Evolutionary conservation across 2,113 vertebrate species (phyloP).

Genomic region (Hirundichthys speculiger): DNA sequence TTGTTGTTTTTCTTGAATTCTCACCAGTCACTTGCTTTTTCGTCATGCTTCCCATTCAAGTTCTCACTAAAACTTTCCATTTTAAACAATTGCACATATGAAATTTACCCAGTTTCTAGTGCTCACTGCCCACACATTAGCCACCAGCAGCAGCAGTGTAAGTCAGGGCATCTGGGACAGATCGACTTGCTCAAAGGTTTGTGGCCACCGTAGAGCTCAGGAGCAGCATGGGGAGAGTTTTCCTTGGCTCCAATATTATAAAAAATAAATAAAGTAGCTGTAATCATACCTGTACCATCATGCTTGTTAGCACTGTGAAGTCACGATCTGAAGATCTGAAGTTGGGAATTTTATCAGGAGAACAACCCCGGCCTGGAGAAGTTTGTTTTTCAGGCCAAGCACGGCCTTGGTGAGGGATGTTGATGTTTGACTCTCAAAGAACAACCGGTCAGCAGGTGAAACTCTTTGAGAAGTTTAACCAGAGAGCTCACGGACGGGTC

Average conservation of each 20-base stretch:
- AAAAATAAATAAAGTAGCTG: conserved; percentile 24
- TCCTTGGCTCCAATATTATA: too few relatives aligned
- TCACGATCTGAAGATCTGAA: too few relatives aligned
- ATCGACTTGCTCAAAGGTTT: conserved; percentile 21
- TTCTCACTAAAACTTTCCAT: conserved; percentile 9
- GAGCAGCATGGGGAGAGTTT: conserved; percentile 31
- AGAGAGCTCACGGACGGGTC: background rate
- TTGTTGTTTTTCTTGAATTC: background rate
- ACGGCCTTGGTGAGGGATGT: background rate
- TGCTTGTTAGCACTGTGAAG: too few relatives aligned
- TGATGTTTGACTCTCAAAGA: conserved; percentile 8
- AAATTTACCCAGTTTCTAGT: conserved; percentile 10
- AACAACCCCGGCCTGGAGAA: background rate
- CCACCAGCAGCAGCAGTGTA: conserved; percentile 18
- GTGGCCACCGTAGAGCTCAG: conserved; percentile 20
- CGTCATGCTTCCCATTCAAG: background rate
- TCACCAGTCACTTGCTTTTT: conserved; percentile 1
- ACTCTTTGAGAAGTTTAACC: conserved; percentile 3
- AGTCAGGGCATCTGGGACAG: conserved; percentile 31
- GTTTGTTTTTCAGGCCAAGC: background rate
- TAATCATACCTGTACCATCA: conserved; percentile 19
- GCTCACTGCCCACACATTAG: conserved; percentile 34
- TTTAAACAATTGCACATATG: background rate
- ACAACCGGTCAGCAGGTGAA: conserved; percentile 16
- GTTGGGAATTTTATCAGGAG: conserved; percentile 20